A percentile compares a stretch with the other conserved stretches of the same genome.
phyloP scores from a whole-genome alignment of 1,140 invertebrate genomes.

The Orius insidiosus region DNA sequence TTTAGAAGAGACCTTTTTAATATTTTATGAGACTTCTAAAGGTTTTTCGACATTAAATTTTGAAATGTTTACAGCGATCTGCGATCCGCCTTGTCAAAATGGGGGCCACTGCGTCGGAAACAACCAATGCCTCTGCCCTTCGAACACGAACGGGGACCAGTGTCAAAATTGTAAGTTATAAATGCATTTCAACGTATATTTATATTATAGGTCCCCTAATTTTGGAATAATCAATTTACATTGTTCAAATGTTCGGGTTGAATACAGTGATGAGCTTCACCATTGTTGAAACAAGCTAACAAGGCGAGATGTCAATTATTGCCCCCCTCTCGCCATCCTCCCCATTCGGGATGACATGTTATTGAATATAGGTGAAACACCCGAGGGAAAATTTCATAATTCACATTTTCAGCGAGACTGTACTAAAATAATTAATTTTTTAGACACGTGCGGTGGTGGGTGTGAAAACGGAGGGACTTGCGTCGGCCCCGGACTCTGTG shows the following conservation, averaged over 20 bases:
- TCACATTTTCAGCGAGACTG: not conserved
- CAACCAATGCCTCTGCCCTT: constrained; percentile 22
- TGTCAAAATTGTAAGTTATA: constrained; percentile 21
- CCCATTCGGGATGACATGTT: too few species aligned
- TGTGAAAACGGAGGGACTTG: constrained; percentile 22
- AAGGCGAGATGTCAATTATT: too few species aligned
- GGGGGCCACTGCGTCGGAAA: constrained; percentile 23
- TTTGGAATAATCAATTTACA: constrained; percentile 1
- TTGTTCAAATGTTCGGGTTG: too few species aligned
- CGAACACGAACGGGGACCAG: constrained; percentile 18
- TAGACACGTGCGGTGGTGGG: constrained; percentile 18
- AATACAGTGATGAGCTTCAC: too few species aligned
- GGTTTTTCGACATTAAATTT: not conserved
- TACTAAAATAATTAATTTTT: constrained; percentile 8
- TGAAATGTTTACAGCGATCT: constrained; percentile 19
- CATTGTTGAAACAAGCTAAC: too few species aligned
- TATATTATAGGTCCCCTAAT: not conserved
- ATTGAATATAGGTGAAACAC: too few species aligned
- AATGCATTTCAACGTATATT: not conserved
- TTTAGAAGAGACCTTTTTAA: too few species aligned
- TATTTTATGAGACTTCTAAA: too few species aligned
- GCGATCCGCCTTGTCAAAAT: constrained; percentile 23
- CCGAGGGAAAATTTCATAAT: too few species aligned
- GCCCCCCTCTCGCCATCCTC: too few species aligned
- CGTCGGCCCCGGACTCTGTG: constrained; percentile 21